Conservation (phyloP, 2,797 vertebrate genomes). For the Alcedo atthis region DNA sequence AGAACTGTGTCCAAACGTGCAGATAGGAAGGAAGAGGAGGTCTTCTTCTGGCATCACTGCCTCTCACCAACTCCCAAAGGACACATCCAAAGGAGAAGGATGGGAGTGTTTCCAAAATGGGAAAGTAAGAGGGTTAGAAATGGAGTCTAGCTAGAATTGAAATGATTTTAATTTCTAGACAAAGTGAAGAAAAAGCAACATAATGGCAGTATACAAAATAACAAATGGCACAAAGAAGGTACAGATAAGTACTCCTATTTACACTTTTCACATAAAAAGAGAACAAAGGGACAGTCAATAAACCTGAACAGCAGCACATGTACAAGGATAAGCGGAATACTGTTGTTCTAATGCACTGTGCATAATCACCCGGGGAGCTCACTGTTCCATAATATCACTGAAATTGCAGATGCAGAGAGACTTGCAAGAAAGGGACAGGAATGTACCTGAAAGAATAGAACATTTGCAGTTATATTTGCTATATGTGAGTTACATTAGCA, state of each 20-base stretch:
- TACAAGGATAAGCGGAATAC: not conserved
- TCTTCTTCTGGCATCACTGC: not conserved
- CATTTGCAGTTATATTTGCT: not conserved
- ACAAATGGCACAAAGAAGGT: slow-evolving; percentile 1
- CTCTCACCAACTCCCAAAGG: not conserved
- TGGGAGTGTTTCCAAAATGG: accelerated
- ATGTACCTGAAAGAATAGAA: slow-evolving; percentile 34
- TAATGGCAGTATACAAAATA: slow-evolving; percentile 2
- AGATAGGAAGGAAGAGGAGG: not conserved
- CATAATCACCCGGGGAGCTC: not conserved
- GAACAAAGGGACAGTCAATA: slow-evolving; percentile 53
- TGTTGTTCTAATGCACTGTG: slow-evolving; percentile 3
- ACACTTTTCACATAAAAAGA: slow-evolving; percentile 31
- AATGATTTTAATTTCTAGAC: slow-evolving; percentile 51
- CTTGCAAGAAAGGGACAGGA: not conserved
- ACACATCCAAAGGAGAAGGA: not conserved
- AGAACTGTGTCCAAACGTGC: not conserved
- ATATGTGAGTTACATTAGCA: slow-evolving; percentile 3
- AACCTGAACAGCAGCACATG: not conserved
- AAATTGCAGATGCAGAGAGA: not conserved
- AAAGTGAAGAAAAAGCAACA: slow-evolving; percentile 20
- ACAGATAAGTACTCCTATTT: not conserved
- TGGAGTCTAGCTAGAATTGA: not conserved
- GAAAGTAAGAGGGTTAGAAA: not conserved
- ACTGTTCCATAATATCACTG: not conserved